Conservation (phyloP, 2,888 invertebrate species). For the Torymus tubicola region DNA sequence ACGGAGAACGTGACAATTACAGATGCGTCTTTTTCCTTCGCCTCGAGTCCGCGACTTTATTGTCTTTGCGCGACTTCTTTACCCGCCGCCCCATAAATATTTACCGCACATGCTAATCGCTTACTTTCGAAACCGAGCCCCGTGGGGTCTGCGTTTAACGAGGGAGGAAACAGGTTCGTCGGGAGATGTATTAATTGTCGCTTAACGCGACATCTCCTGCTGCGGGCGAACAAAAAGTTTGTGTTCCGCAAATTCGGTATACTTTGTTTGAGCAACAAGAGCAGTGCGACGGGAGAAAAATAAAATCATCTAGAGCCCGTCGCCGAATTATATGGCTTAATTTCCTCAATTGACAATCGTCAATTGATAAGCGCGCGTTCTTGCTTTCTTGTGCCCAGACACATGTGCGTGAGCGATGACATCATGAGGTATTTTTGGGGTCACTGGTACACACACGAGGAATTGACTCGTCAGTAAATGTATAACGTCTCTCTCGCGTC, state of each 20-base stretch:
- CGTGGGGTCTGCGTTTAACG: not conserved
- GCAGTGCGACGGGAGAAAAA: no score
- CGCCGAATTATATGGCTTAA: not conserved
- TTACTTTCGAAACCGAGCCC: not conserved
- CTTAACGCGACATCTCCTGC: no score
- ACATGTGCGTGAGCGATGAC: constrained; percentile 6
- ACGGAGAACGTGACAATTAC: constrained; percentile 13
- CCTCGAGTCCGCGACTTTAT: not conserved
- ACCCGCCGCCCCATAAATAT: constrained; percentile 15
- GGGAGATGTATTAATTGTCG: no score
- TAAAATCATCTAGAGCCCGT: no score
- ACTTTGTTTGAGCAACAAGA: no score
- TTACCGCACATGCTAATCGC: constrained; percentile 26
- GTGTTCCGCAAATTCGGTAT: no score
- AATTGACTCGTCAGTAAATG: constrained; percentile 22
- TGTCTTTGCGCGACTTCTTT: constrained; percentile 12
- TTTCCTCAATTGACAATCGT: not conserved
- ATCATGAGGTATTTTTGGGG: constrained; percentile 31
- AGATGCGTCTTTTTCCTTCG: constrained; percentile 11
- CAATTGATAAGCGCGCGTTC: not conserved
- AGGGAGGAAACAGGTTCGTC: no score
- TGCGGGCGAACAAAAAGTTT: no score
- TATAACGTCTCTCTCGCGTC: constrained; percentile 9
- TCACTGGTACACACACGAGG: constrained; percentile 3
- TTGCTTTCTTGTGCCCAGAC: not conserved